Percentiles rank a stretch among this genome's conserved stretches.
Evolutionary conservation across 2,888 invertebrate genomes (phyloP).

Genomic region (Neoaliturus tenellus): DNA sequence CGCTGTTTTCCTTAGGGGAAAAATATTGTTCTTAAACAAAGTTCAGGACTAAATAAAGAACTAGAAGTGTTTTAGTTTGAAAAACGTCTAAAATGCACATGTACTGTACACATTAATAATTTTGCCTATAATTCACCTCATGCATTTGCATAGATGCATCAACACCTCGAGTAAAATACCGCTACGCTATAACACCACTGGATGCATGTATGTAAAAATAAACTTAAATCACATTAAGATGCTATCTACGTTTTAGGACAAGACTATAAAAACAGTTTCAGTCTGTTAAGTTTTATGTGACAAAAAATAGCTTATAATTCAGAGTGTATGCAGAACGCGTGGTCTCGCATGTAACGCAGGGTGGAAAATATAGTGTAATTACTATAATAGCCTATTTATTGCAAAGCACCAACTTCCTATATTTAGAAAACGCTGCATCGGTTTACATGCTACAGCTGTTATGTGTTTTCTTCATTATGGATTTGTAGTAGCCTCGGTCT

Average conservation of each 20-base stretch:
- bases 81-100: no score
- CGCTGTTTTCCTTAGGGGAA: no score
- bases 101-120: no score
- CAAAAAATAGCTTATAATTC: not conserved
- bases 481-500: no score
- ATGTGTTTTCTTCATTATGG: no score
- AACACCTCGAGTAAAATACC: not conserved
- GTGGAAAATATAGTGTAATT: not conserved
- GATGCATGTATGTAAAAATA: not conserved
- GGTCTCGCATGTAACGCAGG: not conserved
- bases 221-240: not conserved
- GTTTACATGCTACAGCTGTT: not conserved
- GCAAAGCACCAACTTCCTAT: not conserved
- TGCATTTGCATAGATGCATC: conserved; percentile 8
- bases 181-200: not conserved
- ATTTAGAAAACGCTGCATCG: not conserved
- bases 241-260: not conserved
- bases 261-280: not conserved
- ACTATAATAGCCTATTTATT: not conserved
- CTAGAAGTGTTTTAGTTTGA: no score
- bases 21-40: no score
- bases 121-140: not conserved
- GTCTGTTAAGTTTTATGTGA: conserved; percentile 11
- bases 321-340: not conserved
- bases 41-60: no score